Evolutionary conservation across 2,113 vertebrate genomes (phyloP), one percentile per base, ranked within the genome.

Genomic region (Oryzias curvinotus): DNA sequence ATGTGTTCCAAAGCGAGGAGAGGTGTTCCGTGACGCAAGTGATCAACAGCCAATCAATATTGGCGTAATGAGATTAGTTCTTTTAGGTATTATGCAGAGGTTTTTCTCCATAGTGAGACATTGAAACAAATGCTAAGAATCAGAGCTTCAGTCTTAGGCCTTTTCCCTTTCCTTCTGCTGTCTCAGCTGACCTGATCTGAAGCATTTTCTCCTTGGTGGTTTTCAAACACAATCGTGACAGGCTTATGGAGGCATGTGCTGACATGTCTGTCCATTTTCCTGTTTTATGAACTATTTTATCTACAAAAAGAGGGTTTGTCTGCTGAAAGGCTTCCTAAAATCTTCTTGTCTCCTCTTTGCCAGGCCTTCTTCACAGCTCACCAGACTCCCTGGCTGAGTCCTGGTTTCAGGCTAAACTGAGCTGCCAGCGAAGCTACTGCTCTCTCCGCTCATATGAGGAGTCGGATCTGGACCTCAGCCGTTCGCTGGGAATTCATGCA

Each of bases 381-480:
- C 87, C 91, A 21, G 96, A 99, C 75, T 88, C 93, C 18, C 84
- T 96, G 64, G 94, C 91, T 0, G 95, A 97, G 70, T 96, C 95
- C 0, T 98, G 96, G 96, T 91, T 92, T 66, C 91, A 93, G 19
- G 88, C 94, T 19, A 97, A 95, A 46, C 92, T 93, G 51, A 93
- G 90, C 82, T 92, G 92, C 62, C 94, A 98, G 56, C 92, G 92
- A 81, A 84, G 94, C 14, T 96, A 88, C 74, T 78, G 84, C 58
- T 92, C 93, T 0, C 90, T 92, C 2, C 92, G 83, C 59, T 95
- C 92, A 0, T 96, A 93, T 21, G 90, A 93, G 0, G 96, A 96
- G 70, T 94, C 93, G 0, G 94, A 96, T 71, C 85, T 95, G 78
- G 95, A 98, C 68, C 90, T 95, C 78, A 95, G 91, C 77, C 93